Conservation (phyloP, 2,797 vertebrate genomes). For the Pyrrhura leucotis region DNA sequence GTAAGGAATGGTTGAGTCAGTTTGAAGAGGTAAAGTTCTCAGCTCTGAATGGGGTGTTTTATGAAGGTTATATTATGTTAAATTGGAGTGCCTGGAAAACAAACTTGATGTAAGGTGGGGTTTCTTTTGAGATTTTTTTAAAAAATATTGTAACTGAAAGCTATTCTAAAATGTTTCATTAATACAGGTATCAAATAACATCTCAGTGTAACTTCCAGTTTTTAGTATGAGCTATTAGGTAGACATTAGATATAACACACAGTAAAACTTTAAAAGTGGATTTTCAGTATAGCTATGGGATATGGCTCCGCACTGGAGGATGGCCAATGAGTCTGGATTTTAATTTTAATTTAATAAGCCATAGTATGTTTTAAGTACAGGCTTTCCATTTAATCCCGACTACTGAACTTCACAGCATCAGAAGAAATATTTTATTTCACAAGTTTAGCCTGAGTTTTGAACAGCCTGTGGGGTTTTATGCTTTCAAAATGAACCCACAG, state of each 20-base stretch:
- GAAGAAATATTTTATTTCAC: background rate
- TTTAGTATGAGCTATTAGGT: background rate
- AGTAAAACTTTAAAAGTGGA: background rate
- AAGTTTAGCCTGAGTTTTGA: background rate
- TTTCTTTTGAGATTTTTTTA: background rate
- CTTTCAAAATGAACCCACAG: background rate
- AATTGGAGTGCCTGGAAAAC: background rate
- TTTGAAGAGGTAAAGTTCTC: background rate
- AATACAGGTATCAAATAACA: background rate
- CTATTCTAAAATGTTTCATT: constrained; percentile 3
- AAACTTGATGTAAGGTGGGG: background rate
- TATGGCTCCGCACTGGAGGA: background rate
- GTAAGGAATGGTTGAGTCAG: background rate
- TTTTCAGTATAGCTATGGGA: background rate
- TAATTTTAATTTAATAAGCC: background rate
- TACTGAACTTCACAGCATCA: background rate
- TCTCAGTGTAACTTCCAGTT: background rate
- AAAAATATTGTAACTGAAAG: background rate
- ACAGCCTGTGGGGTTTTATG: background rate
- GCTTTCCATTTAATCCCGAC: background rate
- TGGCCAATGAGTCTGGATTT: background rate
- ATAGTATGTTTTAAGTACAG: background rate
- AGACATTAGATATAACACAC: background rate
- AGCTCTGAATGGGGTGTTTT: background rate
- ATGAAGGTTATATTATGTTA: background rate